Conservation (phyloP, 2,113 vertebrate genomes). For the Macquaria ambigua region DNA sequence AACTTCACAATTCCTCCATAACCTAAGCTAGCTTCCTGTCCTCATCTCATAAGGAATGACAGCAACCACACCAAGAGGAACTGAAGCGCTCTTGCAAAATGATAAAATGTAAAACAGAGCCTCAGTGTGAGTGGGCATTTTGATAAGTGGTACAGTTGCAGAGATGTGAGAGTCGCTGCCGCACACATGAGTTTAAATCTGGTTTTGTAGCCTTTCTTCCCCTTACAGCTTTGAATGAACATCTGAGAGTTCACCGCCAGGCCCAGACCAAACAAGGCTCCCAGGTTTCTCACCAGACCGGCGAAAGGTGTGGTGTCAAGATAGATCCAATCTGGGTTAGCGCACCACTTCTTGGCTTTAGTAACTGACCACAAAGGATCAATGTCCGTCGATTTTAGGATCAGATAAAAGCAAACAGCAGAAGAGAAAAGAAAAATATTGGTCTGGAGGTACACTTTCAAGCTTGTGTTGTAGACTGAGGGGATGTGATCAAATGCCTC, state of each 20-base stretch:
- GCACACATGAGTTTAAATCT: constrained; percentile 84
- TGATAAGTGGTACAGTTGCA: constrained; percentile 86
- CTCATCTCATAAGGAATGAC: constrained; percentile 83
- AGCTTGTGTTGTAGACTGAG: constrained; percentile 85
- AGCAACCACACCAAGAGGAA: constrained; percentile 87
- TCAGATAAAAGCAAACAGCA: constrained; percentile 87
- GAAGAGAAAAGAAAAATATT: constrained; percentile 87
- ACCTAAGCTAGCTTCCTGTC: constrained; percentile 60
- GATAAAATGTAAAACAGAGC: constrained; percentile 87
- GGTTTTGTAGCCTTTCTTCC: constrained; percentile 78
- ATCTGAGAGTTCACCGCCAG: constrained; percentile 80
- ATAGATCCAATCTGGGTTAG: constrained; percentile 88
- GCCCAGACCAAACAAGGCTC: constrained; percentile 85
- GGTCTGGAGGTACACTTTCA: constrained; percentile 85
- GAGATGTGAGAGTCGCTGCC: constrained; percentile 78
- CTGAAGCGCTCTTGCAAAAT: constrained; percentile 87
- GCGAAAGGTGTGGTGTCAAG: constrained; percentile 86
- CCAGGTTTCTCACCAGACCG: constrained; percentile 89
- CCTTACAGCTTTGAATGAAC: constrained; percentile 84
- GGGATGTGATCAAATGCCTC: constrained; percentile 87
- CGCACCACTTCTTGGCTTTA: constrained; percentile 91
- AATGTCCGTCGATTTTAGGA: constrained; percentile 85
- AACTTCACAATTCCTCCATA: not conserved
- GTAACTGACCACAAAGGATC: constrained; percentile 90
- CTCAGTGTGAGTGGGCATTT: constrained; percentile 85